A percentile compares a stretch with the other conserved stretches of the same genome.
These are phyloP conservation scores for Sabellastarte sp. DNA, from an alignment of 2,888 invertebrate genomes.

Conservation along the genomic window DNA sequence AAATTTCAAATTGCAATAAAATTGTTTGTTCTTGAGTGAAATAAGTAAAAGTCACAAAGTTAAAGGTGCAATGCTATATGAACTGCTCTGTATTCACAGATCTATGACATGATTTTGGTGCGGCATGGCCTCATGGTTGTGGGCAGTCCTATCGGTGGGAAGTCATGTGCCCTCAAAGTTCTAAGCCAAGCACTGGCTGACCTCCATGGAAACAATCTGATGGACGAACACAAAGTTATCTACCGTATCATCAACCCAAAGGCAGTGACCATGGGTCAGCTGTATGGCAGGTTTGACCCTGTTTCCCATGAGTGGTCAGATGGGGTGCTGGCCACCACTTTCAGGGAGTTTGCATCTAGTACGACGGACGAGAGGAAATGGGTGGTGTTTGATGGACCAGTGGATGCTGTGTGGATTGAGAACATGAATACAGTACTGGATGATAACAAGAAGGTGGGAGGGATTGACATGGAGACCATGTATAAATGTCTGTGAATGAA, in stretches of 20 bases:
- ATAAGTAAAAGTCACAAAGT: no score
- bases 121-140: conserved; percentile 59
- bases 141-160: conserved; percentile 57
- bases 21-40: no score
- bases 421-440: conserved; percentile 60
- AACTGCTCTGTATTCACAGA: no score
- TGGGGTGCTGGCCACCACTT: conserved; percentile 57
- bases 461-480: no score
- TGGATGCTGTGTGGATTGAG: conserved; percentile 60
- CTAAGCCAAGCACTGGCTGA: conserved; percentile 45
- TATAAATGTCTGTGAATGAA: no score
- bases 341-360: conserved; percentile 56
- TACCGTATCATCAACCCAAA: conserved; percentile 57
- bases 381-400: conserved; percentile 60
- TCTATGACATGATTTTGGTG: conserved; percentile 59
- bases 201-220: conserved; percentile 31
- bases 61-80: no score
- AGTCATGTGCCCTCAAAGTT: conserved; percentile 49
- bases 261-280: conserved; percentile 57
- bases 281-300: conserved; percentile 59
- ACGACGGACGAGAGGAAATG: conserved; percentile 52
- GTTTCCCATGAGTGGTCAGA: conserved; percentile 60
- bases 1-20: no score
- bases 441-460: conserved; percentile 55
- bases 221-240: conserved; percentile 33